A percentile compares a stretch with the other conserved stretches of the same genome.
Evolutionary conservation across 2,113 vertebrate species (phyloP).

Genomic region (Candoia aspera): DNA sequence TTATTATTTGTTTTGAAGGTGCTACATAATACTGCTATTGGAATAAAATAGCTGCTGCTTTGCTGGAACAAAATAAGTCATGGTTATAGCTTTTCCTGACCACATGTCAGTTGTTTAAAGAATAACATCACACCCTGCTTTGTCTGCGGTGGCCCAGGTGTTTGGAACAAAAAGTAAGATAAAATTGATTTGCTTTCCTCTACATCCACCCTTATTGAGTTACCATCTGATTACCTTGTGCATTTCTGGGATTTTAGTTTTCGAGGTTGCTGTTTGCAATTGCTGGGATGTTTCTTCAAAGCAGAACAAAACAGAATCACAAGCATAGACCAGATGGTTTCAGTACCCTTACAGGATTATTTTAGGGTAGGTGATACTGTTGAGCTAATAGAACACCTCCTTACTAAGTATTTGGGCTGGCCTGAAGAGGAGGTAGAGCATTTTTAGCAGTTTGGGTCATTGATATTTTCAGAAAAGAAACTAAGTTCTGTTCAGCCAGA

Average conservation of each 20-base stretch:
- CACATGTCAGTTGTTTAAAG: neutral
- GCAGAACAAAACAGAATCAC: neutral
- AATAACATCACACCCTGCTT: neutral
- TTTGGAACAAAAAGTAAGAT: constrained; percentile 25
- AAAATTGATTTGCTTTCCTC: constrained; percentile 18
- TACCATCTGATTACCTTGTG: neutral
- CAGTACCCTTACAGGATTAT: neutral
- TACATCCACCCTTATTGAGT: neutral
- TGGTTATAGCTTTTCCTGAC: neutral
- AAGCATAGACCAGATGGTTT: neutral
- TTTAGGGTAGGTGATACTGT: neutral
- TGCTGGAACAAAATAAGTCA: constrained; percentile 2
- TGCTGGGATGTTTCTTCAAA: neutral
- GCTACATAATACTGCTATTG: neutral
- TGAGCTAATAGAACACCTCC: neutral
- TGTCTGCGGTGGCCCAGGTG: constrained; percentile 7
- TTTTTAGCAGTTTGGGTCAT: neutral
- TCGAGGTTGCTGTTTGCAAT: neutral
- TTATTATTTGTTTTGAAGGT: neutral
- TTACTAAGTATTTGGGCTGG: neutral
- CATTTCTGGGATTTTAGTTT: neutral
- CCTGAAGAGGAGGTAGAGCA: neutral
- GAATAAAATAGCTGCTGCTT: neutral
- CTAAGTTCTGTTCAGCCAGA: neutral
- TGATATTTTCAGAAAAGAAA: neutral